These are phyloP conservation scores for Hemicordylus capensis DNA, from an alignment of 2,113 vertebrate species.

Conservation along the genomic window DNA sequence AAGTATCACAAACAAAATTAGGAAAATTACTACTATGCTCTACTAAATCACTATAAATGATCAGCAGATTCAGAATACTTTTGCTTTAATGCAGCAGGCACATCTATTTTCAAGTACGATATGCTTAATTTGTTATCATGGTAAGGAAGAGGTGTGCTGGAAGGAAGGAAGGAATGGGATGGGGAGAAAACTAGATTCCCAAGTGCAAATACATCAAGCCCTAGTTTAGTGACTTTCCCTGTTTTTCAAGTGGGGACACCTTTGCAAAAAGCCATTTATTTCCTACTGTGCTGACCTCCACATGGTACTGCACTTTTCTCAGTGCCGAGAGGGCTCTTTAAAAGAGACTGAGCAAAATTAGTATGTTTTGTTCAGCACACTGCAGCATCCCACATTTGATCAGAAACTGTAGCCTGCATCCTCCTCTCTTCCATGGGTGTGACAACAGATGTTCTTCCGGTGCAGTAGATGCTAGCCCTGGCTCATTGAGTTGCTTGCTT, in stretches of 20 bases:
- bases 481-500: background rate
- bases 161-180: background rate
- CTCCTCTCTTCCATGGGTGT: background rate
- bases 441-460: background rate
- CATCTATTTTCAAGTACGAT: background rate
- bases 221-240: background rate
- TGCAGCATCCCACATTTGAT: background rate
- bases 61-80: too few relatives aligned
- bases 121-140: background rate
- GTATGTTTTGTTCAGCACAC: too few relatives aligned
- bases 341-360: too few relatives aligned
- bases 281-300: background rate
- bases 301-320: too few relatives aligned
- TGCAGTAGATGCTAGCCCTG: background rate
- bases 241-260: too few relatives aligned
- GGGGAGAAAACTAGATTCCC: background rate
- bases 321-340: too few relatives aligned
- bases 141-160: background rate
- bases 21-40: too few relatives aligned
- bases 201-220: background rate
- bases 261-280: background rate
- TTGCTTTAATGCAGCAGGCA: background rate
- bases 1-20: too few relatives aligned
- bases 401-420: background rate
- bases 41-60: too few relatives aligned